A percentile compares a stretch with the other conserved stretches of the same genome.
These are phyloP conservation scores for Tichodroma muraria DNA, from an alignment of 2,113 vertebrate species.

Conservation along the genomic window DNA sequence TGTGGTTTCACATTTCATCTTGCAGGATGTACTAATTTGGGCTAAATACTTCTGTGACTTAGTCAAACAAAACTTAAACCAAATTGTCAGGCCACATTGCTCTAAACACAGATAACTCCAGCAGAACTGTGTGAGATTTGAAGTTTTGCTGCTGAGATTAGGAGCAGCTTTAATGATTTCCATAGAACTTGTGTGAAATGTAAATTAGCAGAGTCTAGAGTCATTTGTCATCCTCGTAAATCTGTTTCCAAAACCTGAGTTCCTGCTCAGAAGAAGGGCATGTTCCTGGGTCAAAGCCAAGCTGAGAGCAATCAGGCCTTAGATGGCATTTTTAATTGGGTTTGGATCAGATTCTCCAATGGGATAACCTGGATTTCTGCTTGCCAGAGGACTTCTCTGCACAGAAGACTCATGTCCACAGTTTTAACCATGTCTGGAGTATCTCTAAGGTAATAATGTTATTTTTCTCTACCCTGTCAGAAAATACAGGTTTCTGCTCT, in stretches of 20 bases:
- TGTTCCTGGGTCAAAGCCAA: conserved; percentile 5
- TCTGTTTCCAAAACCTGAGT: conserved; percentile 17
- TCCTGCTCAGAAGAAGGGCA: conserved; percentile 43
- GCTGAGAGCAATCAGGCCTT: background rate
- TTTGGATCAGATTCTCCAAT: background rate
- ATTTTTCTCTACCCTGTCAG: background rate
- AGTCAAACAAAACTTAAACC: background rate
- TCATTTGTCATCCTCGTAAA: background rate
- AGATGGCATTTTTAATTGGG: background rate
- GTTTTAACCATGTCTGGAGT: background rate
- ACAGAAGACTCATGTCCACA: background rate
- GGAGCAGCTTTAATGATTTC: background rate
- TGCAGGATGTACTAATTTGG: background rate
- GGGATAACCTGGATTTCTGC: background rate
- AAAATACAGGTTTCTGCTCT: background rate
- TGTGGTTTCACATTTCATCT: background rate
- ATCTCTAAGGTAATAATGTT: background rate
- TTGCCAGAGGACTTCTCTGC: background rate
- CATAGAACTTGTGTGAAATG: background rate
- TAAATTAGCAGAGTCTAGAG: background rate
- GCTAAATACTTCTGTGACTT: conserved; percentile 7
- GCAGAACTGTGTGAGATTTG: background rate
- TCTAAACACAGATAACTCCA: background rate
- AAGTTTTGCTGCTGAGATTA: background rate
- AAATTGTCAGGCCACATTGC: background rate